Evolutionary conservation across 2,888 invertebrate species (phyloP).

Genomic region (Acanthopleura granulata): DNA sequence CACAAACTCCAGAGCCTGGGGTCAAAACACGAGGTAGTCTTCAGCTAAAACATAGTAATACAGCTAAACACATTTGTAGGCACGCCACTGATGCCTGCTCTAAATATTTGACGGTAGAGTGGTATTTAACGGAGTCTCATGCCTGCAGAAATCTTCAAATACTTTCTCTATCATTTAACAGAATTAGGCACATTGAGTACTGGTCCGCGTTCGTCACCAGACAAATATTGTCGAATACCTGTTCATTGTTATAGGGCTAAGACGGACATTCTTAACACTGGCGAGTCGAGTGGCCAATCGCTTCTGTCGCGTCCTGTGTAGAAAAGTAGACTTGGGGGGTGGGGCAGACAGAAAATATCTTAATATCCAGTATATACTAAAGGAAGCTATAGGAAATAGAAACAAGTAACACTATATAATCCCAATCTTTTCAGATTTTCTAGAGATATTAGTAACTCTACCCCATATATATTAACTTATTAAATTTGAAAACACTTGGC

Average conservation of each 20-base stretch:
- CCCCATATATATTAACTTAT: no score
- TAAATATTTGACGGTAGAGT: conserved; percentile 16
- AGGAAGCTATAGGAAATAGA: no score
- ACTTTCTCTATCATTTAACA: conserved; percentile 14
- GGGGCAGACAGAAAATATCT: no score
- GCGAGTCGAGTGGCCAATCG: no score
- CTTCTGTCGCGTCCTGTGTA: no score
- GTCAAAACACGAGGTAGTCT: background rate
- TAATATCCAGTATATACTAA: no score
- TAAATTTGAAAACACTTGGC: no score
- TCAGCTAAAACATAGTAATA: background rate
- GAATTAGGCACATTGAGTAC: background rate
- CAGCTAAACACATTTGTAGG: conserved; percentile 11
- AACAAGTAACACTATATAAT: no score
- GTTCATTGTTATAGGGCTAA: background rate
- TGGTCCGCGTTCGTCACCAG: background rate
- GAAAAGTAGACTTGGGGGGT: no score
- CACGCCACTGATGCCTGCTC: background rate
- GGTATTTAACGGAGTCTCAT: conserved; percentile 6
- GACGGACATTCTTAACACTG: no score
- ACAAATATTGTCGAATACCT: conserved; percentile 5
- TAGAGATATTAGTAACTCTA: no score
- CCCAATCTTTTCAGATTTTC: no score
- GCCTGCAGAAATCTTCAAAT: conserved; percentile 9
- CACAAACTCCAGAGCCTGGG: background rate